A percentile compares a stretch with the other conserved stretches of the same genome.
phyloP scores from a whole-genome alignment of 2,113 vertebrate species.

The Vulpes ferrilata region DNA sequence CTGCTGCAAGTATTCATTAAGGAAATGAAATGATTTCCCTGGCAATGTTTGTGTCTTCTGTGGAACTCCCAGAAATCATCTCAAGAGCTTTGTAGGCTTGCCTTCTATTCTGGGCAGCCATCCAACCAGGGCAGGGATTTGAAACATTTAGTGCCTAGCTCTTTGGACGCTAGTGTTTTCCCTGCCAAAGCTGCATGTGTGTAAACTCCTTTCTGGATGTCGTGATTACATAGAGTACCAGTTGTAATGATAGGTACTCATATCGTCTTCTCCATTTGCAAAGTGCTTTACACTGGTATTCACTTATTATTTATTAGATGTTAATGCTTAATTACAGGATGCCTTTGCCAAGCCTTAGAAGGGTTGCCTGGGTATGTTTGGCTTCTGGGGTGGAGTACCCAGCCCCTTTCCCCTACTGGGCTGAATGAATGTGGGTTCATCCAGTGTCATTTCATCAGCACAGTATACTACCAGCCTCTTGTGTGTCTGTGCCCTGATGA shows the following conservation, averaged over 20 bases:
- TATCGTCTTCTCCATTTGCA: not conserved
- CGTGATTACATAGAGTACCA: not conserved
- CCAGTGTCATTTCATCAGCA: not conserved
- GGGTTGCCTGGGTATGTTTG: not conserved
- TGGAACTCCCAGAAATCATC: not conserved
- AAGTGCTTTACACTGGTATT: constrained; percentile 17
- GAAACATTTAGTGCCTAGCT: not conserved
- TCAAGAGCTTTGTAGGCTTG: not conserved
- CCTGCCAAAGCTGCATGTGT: not conserved
- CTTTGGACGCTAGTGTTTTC: constrained; percentile 35
- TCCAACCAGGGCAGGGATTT: not conserved
- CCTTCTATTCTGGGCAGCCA: constrained; percentile 51
- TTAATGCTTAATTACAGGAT: constrained; percentile 30
- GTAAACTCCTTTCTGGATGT: not conserved
- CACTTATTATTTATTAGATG: constrained; percentile 53
- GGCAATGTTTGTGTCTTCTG: not conserved
- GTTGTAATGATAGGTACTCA: not conserved
- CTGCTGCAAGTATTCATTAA: not conserved
- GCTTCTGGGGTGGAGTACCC: not conserved
- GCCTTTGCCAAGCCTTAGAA: not conserved
- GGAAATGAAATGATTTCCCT: not conserved
- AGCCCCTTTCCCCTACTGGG: not conserved
- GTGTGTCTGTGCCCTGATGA: not conserved
- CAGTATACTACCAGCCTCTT: not conserved
- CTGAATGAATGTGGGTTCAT: not conserved